These are phyloP conservation scores for Acromyrmex heyeri DNA, from an alignment of 1,140 invertebrate species.

Conservation along the genomic window DNA sequence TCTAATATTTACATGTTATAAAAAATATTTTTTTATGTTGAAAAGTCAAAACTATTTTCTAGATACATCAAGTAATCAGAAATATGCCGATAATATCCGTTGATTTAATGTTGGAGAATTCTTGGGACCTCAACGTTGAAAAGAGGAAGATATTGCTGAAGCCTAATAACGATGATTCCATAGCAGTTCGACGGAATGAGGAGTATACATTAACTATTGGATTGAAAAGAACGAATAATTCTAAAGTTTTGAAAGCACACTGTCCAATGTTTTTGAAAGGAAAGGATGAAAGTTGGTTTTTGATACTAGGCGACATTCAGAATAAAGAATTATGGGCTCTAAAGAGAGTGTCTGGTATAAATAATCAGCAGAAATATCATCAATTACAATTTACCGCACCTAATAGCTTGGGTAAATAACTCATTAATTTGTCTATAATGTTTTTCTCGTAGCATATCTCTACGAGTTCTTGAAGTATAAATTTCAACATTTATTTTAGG, in stretches of 20 bases:
- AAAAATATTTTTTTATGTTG: not conserved
- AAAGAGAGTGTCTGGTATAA: constrained; percentile 88
- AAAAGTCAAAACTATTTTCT: constrained; percentile 55
- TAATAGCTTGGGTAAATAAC: constrained; percentile 85
- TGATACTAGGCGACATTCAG: constrained; percentile 93
- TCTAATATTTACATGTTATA: not conserved
- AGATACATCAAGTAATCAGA: constrained; percentile 87
- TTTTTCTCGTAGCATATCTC: constrained; percentile 5
- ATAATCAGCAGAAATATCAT: constrained; percentile 83
- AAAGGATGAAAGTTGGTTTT: constrained; percentile 98
- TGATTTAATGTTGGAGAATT: constrained; percentile 86
- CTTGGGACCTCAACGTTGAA: constrained; percentile 86
- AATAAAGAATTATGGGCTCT: constrained; percentile 94
- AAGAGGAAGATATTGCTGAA: constrained; percentile 83
- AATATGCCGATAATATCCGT: constrained; percentile 89
- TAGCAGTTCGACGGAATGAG: constrained; percentile 89
- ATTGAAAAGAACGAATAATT: constrained; percentile 85
- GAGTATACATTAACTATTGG: constrained; percentile 91
- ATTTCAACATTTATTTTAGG: constrained; percentile 86
- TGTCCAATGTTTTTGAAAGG: constrained; percentile 95
- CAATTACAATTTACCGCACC: constrained; percentile 91
- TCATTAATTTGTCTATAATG: constrained; percentile 42
- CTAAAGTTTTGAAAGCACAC: constrained; percentile 88
- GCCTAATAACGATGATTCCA: constrained; percentile 84
- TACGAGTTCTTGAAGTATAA: constrained; percentile 42